A percentile compares a stretch with the other conserved stretches of the same genome.
phyloP scores from a whole-genome alignment of 2,113 vertebrate genomes.

The Isichthys henryi region DNA sequence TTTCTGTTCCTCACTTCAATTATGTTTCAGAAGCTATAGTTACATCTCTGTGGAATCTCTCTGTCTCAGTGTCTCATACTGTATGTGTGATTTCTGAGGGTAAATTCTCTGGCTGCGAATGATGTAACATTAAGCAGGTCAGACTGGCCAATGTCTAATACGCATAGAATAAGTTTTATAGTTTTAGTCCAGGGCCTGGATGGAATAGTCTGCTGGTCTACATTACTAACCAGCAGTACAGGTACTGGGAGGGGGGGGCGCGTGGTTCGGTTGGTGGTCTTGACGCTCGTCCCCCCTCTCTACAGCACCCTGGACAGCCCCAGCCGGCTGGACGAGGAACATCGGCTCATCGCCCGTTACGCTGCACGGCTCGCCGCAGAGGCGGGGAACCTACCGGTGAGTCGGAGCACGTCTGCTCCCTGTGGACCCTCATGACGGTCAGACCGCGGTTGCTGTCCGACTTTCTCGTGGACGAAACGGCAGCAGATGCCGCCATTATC shows the following conservation, averaged over 20 bases:
- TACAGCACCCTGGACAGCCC: conserved; percentile 72
- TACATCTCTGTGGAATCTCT: neutral
- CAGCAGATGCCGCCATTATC: neutral
- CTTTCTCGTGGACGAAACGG: neutral
- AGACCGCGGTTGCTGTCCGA: neutral
- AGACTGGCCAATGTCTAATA: neutral
- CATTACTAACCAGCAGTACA: neutral
- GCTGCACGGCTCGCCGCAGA: conserved; percentile 81
- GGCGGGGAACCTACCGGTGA: conserved; percentile 67
- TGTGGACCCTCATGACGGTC: neutral
- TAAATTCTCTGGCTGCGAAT: neutral
- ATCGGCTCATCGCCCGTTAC: conserved; percentile 85
- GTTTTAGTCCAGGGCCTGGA: neutral
- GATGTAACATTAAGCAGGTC: neutral
- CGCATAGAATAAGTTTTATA: neutral
- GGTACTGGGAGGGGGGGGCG: neutral
- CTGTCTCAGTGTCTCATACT: neutral
- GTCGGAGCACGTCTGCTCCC: conserved; percentile 33
- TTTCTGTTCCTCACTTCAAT: neutral
- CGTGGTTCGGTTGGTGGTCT: neutral
- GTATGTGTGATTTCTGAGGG: neutral
- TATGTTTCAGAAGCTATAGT: neutral
- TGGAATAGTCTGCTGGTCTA: neutral
- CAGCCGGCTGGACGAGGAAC: conserved; percentile 81
- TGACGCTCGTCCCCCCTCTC: conserved; percentile 12